These are phyloP conservation scores for Ciona savignyi DNA, from an alignment of 23 tunicate species.

Conservation along the genomic window DNA sequence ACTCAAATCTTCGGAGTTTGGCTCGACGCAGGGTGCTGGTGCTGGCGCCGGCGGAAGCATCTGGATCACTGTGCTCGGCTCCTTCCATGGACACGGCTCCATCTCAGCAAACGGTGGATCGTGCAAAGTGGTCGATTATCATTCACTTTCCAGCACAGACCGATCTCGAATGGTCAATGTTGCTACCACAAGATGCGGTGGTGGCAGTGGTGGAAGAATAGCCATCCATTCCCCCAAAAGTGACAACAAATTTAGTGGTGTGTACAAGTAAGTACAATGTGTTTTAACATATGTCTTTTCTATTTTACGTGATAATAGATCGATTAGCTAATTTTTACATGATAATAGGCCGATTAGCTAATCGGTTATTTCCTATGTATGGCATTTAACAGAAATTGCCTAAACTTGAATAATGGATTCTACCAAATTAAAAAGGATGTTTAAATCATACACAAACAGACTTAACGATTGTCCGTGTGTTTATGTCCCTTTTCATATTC, in stretches of 20 bases:
- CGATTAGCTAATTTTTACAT: too few relatives aligned
- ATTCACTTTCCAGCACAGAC: not conserved
- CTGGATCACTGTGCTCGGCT: constrained; percentile 17
- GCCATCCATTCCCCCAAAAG: constrained; percentile 1
- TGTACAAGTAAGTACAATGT: constrained; percentile 8
- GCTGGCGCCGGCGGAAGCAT: constrained; percentile 29
- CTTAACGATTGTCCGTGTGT: too few relatives aligned
- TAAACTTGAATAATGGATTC: too few relatives aligned
- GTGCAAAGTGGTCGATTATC: constrained; percentile 8
- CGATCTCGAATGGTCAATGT: constrained; percentile 8
- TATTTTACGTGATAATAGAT: too few relatives aligned
- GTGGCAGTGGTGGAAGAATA: constrained; percentile 26
- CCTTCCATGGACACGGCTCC: constrained; percentile 11
- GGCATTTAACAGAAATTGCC: too few relatives aligned
- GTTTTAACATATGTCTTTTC: too few relatives aligned
- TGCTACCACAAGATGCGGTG: constrained; percentile 12
- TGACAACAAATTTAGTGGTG: constrained; percentile 5
- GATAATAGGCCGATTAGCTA: too few relatives aligned
- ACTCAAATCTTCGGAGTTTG: not conserved
- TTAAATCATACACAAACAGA: too few relatives aligned
- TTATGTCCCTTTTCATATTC: too few relatives aligned
- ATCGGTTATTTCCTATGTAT: too few relatives aligned
- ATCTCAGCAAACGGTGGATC: constrained; percentile 17
- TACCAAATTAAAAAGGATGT: too few relatives aligned
- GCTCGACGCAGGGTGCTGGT: not conserved